A percentile compares a stretch with the other conserved stretches of the same genome.
Evolutionary conservation across 2,113 vertebrate species (phyloP).

Genomic region (Leucosticte australis): DNA sequence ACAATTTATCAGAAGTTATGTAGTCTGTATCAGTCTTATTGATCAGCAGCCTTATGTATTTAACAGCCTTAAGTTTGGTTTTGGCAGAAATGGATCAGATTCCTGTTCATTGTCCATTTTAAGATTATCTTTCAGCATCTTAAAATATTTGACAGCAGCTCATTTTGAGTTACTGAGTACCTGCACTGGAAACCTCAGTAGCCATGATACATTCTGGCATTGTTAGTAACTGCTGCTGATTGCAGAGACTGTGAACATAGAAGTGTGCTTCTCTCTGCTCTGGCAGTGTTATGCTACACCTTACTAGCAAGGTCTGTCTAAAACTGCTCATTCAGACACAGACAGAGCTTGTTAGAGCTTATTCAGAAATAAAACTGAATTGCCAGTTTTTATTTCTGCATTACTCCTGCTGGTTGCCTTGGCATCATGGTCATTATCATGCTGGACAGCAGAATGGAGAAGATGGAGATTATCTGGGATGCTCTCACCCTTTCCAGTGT

Average conservation of each 20-base stretch:
- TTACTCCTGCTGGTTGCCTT: background rate
- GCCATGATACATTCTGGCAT: background rate
- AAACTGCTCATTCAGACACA: background rate
- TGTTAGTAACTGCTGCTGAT: background rate
- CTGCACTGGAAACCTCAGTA: background rate
- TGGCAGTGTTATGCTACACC: background rate
- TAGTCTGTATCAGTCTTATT: background rate
- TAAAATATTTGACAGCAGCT: background rate
- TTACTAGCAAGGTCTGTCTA: background rate
- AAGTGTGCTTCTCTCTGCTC: background rate
- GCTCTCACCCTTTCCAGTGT: background rate
- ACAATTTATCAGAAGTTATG: background rate
- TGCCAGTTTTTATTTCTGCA: background rate
- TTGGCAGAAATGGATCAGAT: background rate
- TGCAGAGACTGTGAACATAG: background rate
- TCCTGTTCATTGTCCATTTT: background rate
- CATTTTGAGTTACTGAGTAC: background rate
- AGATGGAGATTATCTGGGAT: background rate
- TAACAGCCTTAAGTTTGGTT: background rate
- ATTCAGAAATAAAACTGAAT: background rate
- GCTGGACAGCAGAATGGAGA: background rate
- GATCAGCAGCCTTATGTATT: background rate
- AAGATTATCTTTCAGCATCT: background rate
- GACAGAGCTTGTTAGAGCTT: background rate
- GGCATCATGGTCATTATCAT: background rate